These are phyloP conservation scores for Lagodon rhomboides DNA, from an alignment of 2,797 vertebrate genomes.

Conservation along the genomic window DNA sequence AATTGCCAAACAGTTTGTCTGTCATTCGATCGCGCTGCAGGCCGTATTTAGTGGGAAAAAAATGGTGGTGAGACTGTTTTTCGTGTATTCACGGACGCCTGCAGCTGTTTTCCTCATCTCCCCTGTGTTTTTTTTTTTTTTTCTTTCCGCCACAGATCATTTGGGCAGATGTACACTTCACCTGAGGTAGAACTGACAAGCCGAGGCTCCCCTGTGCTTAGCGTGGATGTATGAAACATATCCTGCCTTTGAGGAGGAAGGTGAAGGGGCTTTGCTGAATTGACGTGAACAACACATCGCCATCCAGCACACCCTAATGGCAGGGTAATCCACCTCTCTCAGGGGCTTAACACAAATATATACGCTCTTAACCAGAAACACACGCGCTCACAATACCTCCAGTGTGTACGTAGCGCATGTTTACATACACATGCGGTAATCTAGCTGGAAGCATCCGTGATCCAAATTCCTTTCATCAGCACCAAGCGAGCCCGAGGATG, in stretches of 20 bases:
- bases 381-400: conserved; percentile 16
- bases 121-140: conserved; percentile 41
- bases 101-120: conserved; percentile 76
- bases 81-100: conserved; percentile 49
- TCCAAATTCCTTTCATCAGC: conserved; percentile 69
- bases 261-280: conserved; percentile 35
- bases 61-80: conserved; percentile 59
- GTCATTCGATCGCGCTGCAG: conserved; percentile 62
- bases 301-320: conserved; percentile 38
- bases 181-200: conserved; percentile 65
- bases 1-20: conserved; percentile 54
- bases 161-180: conserved; percentile 72
- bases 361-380: conserved; percentile 46
- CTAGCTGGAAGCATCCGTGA: conserved; percentile 49
- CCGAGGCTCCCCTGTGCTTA: conserved; percentile 50
- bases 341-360: conserved; percentile 36
- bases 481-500: conserved; percentile 55
- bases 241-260: conserved; percentile 63
- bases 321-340: conserved; percentile 33
- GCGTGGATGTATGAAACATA: conserved; percentile 64
- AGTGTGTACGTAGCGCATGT: conserved; percentile 43
- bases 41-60: conserved; percentile 55
- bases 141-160: conserved; percentile 56
- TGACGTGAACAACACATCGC: conserved; percentile 27
- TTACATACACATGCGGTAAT: conserved; percentile 41